These are phyloP conservation scores for Ochropacha duplaris DNA, from an alignment of 2,888 invertebrate species.

Conservation along the genomic window DNA sequence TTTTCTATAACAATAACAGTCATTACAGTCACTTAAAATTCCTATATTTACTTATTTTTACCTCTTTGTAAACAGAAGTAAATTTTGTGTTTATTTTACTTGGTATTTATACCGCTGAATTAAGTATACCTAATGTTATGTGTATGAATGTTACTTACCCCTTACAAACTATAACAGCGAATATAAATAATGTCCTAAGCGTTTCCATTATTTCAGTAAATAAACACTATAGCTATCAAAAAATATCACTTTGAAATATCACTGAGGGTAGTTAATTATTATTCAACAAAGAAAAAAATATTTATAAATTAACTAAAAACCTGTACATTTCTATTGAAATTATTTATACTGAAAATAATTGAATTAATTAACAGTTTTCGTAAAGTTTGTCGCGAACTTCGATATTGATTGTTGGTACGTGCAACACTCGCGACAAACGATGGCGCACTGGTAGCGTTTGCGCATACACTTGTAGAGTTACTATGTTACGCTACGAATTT, in stretches of 20 bases:
- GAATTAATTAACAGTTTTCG: neutral
- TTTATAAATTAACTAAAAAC: neutral
- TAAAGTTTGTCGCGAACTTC: neutral
- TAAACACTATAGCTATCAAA: slow-evolving; percentile 22
- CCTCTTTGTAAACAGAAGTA: neutral
- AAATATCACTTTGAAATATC: slow-evolving; percentile 30
- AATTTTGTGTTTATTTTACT: neutral
- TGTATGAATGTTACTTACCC: slow-evolving; percentile 49
- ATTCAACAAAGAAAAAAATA: neutral
- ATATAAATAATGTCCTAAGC: slow-evolving; percentile 34
- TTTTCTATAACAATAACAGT: neutral
- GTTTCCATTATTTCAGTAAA: slow-evolving; percentile 27
- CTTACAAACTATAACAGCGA: slow-evolving; percentile 32
- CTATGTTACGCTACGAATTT: neutral
- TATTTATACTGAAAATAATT: neutral
- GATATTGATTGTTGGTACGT: neutral
- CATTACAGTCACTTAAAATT: neutral
- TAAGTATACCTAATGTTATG: neutral
- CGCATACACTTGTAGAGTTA: slow-evolving; percentile 1
- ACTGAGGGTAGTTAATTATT: neutral
- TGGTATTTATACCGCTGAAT: neutral
- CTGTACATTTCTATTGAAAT: neutral
- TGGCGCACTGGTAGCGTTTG: slow-evolving; percentile 3
- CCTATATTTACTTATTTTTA: neutral
- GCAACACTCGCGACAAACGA: slow-evolving; percentile 3